phyloP scores from a whole-genome alignment of 2,113 vertebrate genomes.

The Solea solea region DNA sequence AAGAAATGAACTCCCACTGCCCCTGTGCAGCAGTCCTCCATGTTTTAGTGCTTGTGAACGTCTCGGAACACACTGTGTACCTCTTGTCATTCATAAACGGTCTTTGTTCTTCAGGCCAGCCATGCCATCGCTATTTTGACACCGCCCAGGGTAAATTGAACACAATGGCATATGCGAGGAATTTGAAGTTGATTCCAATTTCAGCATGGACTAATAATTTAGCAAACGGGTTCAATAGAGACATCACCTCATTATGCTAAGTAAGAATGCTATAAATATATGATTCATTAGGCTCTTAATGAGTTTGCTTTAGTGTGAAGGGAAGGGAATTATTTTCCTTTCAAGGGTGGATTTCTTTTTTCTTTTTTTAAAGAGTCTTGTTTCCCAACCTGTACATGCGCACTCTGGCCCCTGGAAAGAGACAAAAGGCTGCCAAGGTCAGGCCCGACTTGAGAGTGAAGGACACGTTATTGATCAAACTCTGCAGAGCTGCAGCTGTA shows the following conservation, averaged over 20 bases:
- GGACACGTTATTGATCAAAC: conserved; percentile 85
- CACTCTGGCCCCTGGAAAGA: conserved; percentile 80
- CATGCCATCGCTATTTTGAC: not conserved
- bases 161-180: conserved; percentile 32
- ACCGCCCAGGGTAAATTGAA: conserved; percentile 33
- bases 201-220: conserved; percentile 61
- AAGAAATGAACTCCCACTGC: conserved; percentile 52
- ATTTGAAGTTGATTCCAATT: conserved; percentile 59
- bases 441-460: conserved; percentile 81
- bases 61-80: conserved; percentile 12
- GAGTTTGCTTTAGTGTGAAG: conserved; percentile 61
- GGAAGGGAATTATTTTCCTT: conserved; percentile 54
- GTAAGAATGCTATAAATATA: conserved; percentile 75
- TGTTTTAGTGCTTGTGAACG: conserved; percentile 37
- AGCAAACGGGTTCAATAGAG: conserved; percentile 68
- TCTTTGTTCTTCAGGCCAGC: conserved; percentile 37
- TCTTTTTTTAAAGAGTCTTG: conserved; percentile 66
- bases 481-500: conserved; percentile 76
- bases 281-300: conserved; percentile 77
- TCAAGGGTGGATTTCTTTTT: conserved; percentile 38
- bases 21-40: conserved; percentile 44
- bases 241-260: conserved; percentile 72
- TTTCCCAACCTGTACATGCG: conserved; percentile 80
- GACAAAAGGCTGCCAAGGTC: conserved; percentile 86
- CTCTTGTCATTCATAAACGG: conserved; percentile 26